Percentiles rank a stretch among this genome's conserved stretches.
phyloP scores from a whole-genome alignment of 2,888 invertebrate species.

The Synanthedon andrenaeformis region DNA sequence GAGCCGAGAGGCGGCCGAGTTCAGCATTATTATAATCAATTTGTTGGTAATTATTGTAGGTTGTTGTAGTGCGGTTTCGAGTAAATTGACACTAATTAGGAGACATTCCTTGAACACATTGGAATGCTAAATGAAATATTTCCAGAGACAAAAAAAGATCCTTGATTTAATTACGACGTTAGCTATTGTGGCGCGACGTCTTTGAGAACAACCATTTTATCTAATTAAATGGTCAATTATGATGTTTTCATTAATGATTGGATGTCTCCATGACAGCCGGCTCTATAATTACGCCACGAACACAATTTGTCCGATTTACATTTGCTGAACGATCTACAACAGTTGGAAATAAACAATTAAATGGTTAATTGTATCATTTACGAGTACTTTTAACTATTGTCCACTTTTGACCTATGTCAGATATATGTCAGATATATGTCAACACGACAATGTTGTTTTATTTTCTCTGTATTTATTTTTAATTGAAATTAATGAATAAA shows the following conservation, averaged over 20 bases:
- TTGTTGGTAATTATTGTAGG: not conserved
- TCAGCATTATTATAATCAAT: not conserved
- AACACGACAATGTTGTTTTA: too few species aligned
- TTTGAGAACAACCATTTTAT: slow-evolving; percentile 1
- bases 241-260: slow-evolving; percentile 2
- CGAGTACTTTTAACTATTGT: too few species aligned
- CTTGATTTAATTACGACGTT: slow-evolving; percentile 6
- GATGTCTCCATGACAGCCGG: not conserved
- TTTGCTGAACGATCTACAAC: not conserved
- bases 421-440: too few species aligned
- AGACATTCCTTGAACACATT: not conserved
- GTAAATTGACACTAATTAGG: slow-evolving; percentile 5
- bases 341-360: not conserved
- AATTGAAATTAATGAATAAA: too few species aligned
- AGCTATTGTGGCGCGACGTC: slow-evolving; percentile 1
- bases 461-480: too few species aligned
- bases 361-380: too few species aligned
- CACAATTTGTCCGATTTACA: not conserved
- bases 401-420: too few species aligned
- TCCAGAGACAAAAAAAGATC: slow-evolving; percentile 3
- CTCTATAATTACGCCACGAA: not conserved
- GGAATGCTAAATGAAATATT: not conserved
- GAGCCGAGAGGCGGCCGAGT: not conserved
- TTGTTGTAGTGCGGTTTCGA: not conserved
- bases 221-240: slow-evolving; percentile 3